Conservation (phyloP, 1,140 invertebrate species). For the Cepaea nemoralis region DNA sequence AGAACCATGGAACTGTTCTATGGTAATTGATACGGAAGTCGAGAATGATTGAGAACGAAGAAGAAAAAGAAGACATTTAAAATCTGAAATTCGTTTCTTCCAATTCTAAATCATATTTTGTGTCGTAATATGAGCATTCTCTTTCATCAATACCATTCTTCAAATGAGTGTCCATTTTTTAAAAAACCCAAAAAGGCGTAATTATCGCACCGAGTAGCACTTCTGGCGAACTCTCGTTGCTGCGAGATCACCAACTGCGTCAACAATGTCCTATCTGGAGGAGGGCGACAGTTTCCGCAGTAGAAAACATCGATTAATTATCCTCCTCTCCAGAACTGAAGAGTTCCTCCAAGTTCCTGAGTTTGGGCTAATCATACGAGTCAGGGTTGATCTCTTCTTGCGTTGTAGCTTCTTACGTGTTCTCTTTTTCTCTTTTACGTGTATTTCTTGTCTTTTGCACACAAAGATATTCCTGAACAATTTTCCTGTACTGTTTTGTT, state of each 20-base stretch:
- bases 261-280: background rate
- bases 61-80: too few species aligned
- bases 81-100: too few species aligned
- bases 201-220: background rate
- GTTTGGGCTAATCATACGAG: background rate
- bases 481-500: too few species aligned
- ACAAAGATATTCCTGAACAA: too few species aligned
- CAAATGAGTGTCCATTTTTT: background rate
- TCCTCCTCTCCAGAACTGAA: background rate
- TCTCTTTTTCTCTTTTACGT: background rate
- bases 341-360: background rate
- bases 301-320: conserved; percentile 16
- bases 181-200: background rate
- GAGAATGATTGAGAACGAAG: too few species aligned
- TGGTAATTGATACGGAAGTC: too few species aligned
- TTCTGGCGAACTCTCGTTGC: conserved; percentile 1
- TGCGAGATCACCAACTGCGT: conserved; percentile 11
- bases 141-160: background rate
- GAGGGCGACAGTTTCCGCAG: background rate
- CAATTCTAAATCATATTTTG: too few species aligned
- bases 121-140: too few species aligned
- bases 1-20: too few species aligned
- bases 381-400: background rate
- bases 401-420: background rate
- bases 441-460: background rate